phyloP scores from a whole-genome alignment of 2,797 vertebrate genomes.

The Platalea minor region DNA sequence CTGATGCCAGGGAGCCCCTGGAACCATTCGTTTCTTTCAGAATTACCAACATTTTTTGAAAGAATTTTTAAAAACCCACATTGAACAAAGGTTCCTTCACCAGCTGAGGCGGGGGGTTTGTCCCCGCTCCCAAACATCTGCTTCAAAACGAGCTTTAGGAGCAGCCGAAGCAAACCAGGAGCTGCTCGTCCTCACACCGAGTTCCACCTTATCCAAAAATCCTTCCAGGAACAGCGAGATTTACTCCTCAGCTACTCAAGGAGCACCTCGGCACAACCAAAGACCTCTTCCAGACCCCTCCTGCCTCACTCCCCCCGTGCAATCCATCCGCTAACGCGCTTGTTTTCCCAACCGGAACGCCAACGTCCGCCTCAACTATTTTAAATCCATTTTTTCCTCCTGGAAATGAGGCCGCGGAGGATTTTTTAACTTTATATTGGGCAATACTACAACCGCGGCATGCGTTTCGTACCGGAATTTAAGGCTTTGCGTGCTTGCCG shows the following conservation, averaged over 20 bases:
- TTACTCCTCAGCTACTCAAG: neutral
- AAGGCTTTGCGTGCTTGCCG: neutral
- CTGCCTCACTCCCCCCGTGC: neutral
- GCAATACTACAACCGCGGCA: neutral
- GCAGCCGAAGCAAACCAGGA: neutral
- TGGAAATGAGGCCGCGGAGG: neutral
- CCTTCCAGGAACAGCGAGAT: neutral
- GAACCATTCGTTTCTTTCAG: neutral
- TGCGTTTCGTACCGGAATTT: neutral
- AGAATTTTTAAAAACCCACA: too few species aligned
- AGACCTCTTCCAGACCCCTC: neutral
- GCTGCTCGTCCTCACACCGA: neutral
- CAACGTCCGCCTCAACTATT: rapidly evolving
- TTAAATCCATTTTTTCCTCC: too few species aligned
- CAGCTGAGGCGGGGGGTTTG: neutral
- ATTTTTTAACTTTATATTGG: neutral
- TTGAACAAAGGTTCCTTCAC: neutral
- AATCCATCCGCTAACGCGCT: rapidly evolving
- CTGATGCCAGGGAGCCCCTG: neutral
- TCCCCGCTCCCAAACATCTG: neutral
- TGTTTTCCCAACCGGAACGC: neutral
- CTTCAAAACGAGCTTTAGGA: neutral
- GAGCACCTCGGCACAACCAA: neutral
- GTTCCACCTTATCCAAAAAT: neutral
- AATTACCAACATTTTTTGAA: neutral